A percentile compares a stretch with the other conserved stretches of the same genome.
Conservation (phyloP, 2,797 vertebrate species). For the Acipenser transmontanus region DNA sequence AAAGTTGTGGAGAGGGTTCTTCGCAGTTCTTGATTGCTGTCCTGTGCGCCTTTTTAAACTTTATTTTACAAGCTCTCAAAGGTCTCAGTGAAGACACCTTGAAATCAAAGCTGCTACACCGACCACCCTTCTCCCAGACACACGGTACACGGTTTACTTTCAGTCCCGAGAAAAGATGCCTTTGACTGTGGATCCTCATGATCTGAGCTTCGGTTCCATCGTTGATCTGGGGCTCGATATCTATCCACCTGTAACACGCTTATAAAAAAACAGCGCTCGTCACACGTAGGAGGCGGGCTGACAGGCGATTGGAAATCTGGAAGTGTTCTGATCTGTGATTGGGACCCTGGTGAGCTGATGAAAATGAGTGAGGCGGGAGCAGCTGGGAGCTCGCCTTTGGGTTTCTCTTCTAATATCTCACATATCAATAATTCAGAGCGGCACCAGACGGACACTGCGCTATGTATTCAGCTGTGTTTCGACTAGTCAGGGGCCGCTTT, state of each 20-base stretch:
- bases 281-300: constrained; percentile 54
- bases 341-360: constrained; percentile 37
- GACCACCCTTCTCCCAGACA: too few relatives aligned
- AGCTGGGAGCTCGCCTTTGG: constrained; percentile 66
- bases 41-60: too few relatives aligned
- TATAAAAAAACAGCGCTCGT: constrained; percentile 46
- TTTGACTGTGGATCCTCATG: too few relatives aligned
- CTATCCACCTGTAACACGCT: constrained; percentile 40
- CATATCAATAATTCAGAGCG: constrained; percentile 78
- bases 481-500: constrained; percentile 60
- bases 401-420: constrained; percentile 67
- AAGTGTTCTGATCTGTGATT: constrained; percentile 54
- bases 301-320: constrained; percentile 65
- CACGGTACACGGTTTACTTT: too few relatives aligned
- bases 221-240: neutral
- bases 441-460: constrained; percentile 64
- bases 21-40: too few relatives aligned
- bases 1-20: too few relatives aligned
- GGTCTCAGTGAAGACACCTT: too few relatives aligned
- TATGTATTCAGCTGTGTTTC: constrained; percentile 66
- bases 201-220: too few relatives aligned
- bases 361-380: constrained; percentile 45
- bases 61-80: too few relatives aligned
- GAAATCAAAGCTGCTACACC: too few relatives aligned
- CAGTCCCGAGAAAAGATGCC: too few relatives aligned